Conservation (phyloP, 1,140 invertebrate genomes). For the Zaprionus africanus region DNA sequence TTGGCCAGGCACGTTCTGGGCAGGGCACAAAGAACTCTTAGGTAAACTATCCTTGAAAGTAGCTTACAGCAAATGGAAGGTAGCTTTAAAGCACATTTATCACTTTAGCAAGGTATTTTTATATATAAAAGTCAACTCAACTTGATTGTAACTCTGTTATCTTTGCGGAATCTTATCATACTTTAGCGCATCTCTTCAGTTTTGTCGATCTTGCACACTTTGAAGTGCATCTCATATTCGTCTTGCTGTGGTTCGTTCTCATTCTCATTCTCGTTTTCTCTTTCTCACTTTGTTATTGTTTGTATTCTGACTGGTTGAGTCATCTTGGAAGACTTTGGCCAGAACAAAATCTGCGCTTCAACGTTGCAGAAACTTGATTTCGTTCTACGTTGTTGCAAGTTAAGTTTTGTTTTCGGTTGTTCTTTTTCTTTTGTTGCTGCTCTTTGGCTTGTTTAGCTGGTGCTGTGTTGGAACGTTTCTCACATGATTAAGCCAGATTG, state of each 20-base stretch:
- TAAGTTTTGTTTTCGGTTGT: conserved; percentile 59
- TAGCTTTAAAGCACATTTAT: background rate
- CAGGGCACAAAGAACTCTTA: background rate
- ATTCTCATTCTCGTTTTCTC: background rate
- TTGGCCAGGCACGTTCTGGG: background rate
- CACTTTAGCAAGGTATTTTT: background rate
- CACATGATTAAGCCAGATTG: conserved; percentile 83
- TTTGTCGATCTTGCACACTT: background rate
- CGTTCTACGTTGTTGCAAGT: conserved; percentile 47
- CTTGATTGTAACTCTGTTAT: background rate
- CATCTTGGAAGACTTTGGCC: conserved; percentile 57
- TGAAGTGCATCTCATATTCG: conserved; percentile 36
- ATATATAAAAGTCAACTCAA: background rate
- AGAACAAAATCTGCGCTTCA: conserved; percentile 54
- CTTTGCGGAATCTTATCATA: background rate
- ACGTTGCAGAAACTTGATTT: conserved; percentile 66
- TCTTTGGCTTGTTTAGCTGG: conserved; percentile 47
- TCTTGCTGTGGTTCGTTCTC: conserved; percentile 23
- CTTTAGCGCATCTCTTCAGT: background rate
- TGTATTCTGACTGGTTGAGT: conserved; percentile 55
- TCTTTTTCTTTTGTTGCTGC: conserved; percentile 44
- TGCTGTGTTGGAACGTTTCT: conserved; percentile 57
- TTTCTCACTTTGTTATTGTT: conserved; percentile 34
- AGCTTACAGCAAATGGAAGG: background rate
- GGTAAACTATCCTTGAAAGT: background rate